Evolutionary conservation across 2,888 invertebrate species (phyloP).

Genomic region (Caenorhabditis angaria): DNA sequence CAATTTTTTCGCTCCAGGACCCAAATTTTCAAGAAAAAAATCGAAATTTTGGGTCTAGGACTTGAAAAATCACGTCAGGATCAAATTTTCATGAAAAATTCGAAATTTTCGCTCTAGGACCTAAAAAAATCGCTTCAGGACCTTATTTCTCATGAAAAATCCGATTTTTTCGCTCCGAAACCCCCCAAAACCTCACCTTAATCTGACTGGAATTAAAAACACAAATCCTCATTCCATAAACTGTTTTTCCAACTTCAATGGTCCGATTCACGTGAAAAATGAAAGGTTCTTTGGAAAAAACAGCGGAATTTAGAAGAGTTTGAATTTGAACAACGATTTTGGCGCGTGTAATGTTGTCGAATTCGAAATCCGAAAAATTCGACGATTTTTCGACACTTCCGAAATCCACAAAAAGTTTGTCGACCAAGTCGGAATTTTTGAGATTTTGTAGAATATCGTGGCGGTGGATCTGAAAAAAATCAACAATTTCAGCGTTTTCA

Average conservation of each 20-base stretch:
- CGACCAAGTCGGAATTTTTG: conserved; percentile 31
- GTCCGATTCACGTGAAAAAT: conserved; percentile 54
- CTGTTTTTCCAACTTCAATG: conserved; percentile 44
- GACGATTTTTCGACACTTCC: conserved; percentile 38
- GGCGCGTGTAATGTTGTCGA: conserved; percentile 9
- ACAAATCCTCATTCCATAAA: conserved; percentile 60
- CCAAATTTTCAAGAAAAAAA: no score
- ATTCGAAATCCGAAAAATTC: neutral
- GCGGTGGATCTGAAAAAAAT: conserved; percentile 25
- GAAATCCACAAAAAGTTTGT: conserved; percentile 52
- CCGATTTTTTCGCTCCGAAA: no score
- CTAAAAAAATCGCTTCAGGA: no score
- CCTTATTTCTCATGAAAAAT: no score
- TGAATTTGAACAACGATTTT: conserved; percentile 49
- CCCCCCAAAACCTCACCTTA: conserved; percentile 31
- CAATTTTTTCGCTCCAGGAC: no score
- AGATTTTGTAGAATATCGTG: conserved; percentile 39
- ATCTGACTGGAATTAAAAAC: conserved; percentile 49
- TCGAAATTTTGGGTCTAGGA: no score
- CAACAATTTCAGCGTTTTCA: no score
- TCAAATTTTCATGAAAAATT: no score
- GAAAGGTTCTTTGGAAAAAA: conserved; percentile 57
- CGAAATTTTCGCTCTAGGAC: no score
- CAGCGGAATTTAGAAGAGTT: conserved; percentile 42
- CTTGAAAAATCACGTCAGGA: no score